Conservation (phyloP, 2,797 vertebrate species). For the Takifugu rubripes region DNA sequence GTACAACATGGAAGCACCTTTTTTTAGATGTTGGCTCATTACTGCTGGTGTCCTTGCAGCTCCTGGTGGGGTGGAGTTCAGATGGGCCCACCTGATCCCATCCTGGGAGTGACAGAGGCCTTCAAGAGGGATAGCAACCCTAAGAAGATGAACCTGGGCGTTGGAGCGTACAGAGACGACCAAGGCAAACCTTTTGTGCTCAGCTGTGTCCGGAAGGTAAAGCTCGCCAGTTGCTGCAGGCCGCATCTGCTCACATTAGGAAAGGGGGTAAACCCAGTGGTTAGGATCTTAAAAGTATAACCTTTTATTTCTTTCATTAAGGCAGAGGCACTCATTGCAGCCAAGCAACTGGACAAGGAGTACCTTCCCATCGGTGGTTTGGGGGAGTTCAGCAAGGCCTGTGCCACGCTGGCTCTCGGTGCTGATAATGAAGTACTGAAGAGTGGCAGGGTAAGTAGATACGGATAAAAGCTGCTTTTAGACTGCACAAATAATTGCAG, state of each 20-base stretch:
- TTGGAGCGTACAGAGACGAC: slow-evolving; percentile 96
- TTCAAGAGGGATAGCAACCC: slow-evolving; percentile 90
- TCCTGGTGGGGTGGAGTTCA: slow-evolving; percentile 96
- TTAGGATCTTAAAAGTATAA: background rate
- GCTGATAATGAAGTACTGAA: slow-evolving; percentile 87
- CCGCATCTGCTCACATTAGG: background rate
- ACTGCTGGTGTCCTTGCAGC: slow-evolving; percentile 66
- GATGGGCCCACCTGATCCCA: slow-evolving; percentile 97
- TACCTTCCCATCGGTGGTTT: slow-evolving; percentile 89
- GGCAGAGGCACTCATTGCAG: slow-evolving; percentile 88
- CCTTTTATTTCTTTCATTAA: slow-evolving; percentile 44
- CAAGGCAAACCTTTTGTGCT: slow-evolving; percentile 93
- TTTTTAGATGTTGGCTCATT: background rate
- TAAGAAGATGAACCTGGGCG: slow-evolving; percentile 99
- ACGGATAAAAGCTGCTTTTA: too few species aligned
- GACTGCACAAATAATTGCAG: slow-evolving; percentile 1
- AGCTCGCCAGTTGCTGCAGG: background rate
- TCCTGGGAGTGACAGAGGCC: slow-evolving; percentile 94
- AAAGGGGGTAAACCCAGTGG: background rate
- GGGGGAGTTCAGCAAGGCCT: slow-evolving; percentile 87
- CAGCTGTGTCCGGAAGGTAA: slow-evolving; percentile 91
- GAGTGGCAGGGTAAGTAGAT: slow-evolving; percentile 84
- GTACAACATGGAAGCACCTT: background rate
- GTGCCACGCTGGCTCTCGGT: slow-evolving; percentile 88
- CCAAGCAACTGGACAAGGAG: slow-evolving; percentile 95